Percentiles rank a stretch among this genome's conserved stretches.
Evolutionary conservation across 2,797 vertebrate genomes (phyloP).

Genomic region (Benthosema pterotum): DNA sequence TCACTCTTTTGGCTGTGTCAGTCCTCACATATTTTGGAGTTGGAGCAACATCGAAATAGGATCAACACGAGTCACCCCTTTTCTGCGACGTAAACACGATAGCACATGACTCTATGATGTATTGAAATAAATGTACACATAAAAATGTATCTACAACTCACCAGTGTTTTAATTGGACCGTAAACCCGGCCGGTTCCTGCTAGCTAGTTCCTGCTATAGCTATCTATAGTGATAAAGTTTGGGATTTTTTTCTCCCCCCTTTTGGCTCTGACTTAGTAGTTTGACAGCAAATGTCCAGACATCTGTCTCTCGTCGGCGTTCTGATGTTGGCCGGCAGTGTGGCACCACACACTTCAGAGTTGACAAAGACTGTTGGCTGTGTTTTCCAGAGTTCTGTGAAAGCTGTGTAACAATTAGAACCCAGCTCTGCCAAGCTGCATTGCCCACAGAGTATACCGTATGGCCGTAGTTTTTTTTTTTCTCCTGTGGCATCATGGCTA

Average conservation of each 20-base stretch:
- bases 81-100: too few relatives aligned
- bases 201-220: slow-evolving; percentile 16
- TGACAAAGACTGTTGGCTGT: slow-evolving; percentile 83
- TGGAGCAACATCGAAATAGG: too few relatives aligned
- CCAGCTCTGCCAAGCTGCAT: slow-evolving; percentile 76
- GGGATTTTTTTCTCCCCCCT: slow-evolving; percentile 47
- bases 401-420: slow-evolving; percentile 83
- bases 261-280: slow-evolving; percentile 78
- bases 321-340: slow-evolving; percentile 74
- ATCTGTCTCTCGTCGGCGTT: slow-evolving; percentile 80
- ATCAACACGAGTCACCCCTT: too few relatives aligned
- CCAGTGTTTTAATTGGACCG: slow-evolving; percentile 15
- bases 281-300: slow-evolving; percentile 84
- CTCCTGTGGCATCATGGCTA: slow-evolving; percentile 59
- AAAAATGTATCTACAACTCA: slow-evolving; percentile 11
- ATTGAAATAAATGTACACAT: too few relatives aligned
- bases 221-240: slow-evolving; percentile 66
- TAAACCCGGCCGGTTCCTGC: slow-evolving; percentile 25
- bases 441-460: slow-evolving; percentile 77
- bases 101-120: too few relatives aligned
- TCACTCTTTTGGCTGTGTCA: slow-evolving; percentile 21
- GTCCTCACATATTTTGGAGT: background rate
- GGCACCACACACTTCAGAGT: slow-evolving; percentile 73
- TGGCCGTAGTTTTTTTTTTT: slow-evolving; percentile 75
- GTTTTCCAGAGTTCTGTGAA: slow-evolving; percentile 73